Evolutionary conservation across 23 tunicate species (phyloP).

Genomic region (Ascidia mentula): DNA sequence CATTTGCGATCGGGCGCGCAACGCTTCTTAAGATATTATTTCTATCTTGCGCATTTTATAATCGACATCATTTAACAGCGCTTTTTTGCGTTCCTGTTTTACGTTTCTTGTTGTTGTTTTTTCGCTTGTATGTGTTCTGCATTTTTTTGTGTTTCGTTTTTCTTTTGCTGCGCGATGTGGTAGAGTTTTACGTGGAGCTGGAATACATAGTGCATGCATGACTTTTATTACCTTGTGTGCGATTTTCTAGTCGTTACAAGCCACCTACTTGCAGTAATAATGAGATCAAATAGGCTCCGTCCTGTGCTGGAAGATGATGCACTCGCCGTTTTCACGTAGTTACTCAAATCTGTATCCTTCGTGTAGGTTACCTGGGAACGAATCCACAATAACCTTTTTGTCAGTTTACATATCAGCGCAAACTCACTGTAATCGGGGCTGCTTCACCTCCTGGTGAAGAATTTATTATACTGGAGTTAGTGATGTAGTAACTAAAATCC

Average conservation of each 20-base stretch:
- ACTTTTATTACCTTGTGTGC: neutral
- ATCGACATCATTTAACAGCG: neutral
- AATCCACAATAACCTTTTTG: neutral
- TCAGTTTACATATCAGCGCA: neutral
- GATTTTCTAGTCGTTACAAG: too few relatives aligned
- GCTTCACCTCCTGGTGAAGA: neutral
- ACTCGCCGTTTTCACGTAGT: conserved; percentile 12
- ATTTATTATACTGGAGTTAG: neutral
- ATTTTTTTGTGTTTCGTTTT: neutral
- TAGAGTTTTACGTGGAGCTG: neutral
- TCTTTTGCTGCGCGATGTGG: neutral
- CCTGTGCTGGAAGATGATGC: neutral
- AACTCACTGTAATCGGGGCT: neutral
- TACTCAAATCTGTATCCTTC: neutral
- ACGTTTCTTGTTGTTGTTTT: neutral
- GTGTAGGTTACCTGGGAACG: neutral
- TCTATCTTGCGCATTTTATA: neutral
- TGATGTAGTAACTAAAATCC: conserved; percentile 27
- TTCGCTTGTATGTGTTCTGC: neutral
- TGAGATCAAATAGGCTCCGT: neutral
- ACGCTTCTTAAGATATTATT: neutral
- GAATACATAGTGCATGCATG: conserved; percentile 3
- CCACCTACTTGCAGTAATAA: neutral
- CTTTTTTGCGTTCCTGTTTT: neutral
- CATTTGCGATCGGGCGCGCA: neutral